Evolutionary conservation across 1,140 invertebrate genomes (phyloP).

Genomic region (Eupristina koningsbergeri): DNA sequence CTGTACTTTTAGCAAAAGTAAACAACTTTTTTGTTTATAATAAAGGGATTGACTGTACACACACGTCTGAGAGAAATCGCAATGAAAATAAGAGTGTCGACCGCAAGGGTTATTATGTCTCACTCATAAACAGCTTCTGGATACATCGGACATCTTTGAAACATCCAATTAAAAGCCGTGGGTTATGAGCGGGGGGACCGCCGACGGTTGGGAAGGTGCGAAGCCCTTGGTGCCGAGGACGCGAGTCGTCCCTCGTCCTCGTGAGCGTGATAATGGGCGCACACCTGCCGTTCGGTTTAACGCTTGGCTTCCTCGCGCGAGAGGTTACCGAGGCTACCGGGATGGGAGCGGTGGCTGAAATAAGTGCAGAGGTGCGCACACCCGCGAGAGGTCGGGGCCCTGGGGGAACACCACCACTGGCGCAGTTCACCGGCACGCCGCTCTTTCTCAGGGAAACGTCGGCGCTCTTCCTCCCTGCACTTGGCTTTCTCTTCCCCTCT

Average conservation of each 20-base stretch:
- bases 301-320: constrained; percentile 67
- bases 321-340: constrained; percentile 46
- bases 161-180: too few species aligned
- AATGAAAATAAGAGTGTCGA: too few species aligned
- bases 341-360: constrained; percentile 55
- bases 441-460: constrained; percentile 45
- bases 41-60: too few species aligned
- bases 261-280: not conserved
- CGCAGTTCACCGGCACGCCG: constrained; percentile 3
- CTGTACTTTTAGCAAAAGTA: too few species aligned
- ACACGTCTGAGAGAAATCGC: too few species aligned
- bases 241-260: not conserved
- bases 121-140: too few species aligned
- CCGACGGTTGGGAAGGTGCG: constrained; percentile 4
- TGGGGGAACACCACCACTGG: constrained; percentile 2
- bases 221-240: not conserved
- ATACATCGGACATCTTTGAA: too few species aligned
- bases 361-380: constrained; percentile 26
- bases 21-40: too few species aligned
- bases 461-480: not conserved
- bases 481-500: not conserved
- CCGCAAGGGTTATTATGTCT: too few species aligned
- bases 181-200: too few species aligned
- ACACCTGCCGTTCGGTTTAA: constrained; percentile 69
- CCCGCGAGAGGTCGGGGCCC: not conserved